phyloP scores from a whole-genome alignment of 2,113 vertebrate genomes.

The Barnardius zonarius region DNA sequence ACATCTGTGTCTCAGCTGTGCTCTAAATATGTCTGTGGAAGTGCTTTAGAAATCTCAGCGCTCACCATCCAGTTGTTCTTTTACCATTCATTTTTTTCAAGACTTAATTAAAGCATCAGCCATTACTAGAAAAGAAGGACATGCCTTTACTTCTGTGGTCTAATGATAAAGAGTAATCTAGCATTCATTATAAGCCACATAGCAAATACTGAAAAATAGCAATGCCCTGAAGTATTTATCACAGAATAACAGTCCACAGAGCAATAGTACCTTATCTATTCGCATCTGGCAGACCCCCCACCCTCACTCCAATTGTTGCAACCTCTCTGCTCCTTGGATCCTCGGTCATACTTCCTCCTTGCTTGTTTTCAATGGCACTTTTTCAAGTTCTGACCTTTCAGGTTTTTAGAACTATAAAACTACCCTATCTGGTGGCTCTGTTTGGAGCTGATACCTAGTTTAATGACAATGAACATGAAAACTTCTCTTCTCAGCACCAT shows the following conservation, averaged over 20 bases:
- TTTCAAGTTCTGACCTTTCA: neutral
- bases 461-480: neutral
- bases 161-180: neutral
- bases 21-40: neutral
- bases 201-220: neutral
- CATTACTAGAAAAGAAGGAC: rapidly evolving
- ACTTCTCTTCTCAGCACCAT: neutral
- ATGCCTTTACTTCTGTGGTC: neutral
- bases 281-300: neutral
- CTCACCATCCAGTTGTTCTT: neutral
- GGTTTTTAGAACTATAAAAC: neutral
- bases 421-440: neutral
- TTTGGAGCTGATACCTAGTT: neutral
- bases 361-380: neutral
- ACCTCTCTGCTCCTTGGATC: neutral
- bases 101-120: neutral
- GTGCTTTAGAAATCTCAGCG: neutral
- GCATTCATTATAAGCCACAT: neutral
- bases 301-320: neutral
- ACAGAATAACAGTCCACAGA: neutral
- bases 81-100: neutral
- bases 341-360: neutral
- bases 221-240: neutral
- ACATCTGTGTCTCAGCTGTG: neutral
- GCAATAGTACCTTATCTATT: neutral